These are phyloP conservation scores for Chlorops oryzae DNA, from an alignment of 1,140 invertebrate genomes.

Conservation along the genomic window DNA sequence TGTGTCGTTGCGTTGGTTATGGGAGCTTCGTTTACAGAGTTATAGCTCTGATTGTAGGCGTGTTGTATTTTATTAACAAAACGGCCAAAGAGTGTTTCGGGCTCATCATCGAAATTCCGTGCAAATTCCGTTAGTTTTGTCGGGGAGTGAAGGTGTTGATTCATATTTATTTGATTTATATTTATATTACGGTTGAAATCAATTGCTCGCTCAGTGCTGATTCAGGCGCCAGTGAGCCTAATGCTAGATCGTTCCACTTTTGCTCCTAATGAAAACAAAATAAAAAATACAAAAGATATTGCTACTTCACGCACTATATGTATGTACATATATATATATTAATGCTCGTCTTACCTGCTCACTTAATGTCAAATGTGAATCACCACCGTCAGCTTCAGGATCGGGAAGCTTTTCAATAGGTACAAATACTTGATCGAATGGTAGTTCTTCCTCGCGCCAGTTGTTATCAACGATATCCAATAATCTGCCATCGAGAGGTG, in stretches of 20 bases:
- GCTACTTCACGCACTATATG: too few relatives aligned
- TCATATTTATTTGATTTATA: slow-evolving; percentile 47
- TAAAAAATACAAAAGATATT: background rate
- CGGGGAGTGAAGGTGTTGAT: slow-evolving; percentile 62
- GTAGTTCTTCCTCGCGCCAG: slow-evolving; percentile 82
- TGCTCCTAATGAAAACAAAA: slow-evolving; percentile 52
- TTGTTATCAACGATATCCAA: slow-evolving; percentile 83
- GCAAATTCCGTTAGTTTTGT: slow-evolving; percentile 71
- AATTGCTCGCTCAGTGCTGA: slow-evolving; percentile 41
- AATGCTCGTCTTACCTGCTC: slow-evolving; percentile 72
- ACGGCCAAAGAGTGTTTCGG: slow-evolving; percentile 38
- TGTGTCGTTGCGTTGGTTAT: slow-evolving; percentile 16
- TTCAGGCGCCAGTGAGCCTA: slow-evolving; percentile 53
- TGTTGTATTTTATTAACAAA: slow-evolving; percentile 47
- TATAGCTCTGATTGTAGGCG: slow-evolving; percentile 46
- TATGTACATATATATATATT: too few relatives aligned
- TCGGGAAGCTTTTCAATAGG: slow-evolving; percentile 83
- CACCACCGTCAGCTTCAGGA: slow-evolving; percentile 88
- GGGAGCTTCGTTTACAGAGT: slow-evolving; percentile 43
- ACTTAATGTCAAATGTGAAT: slow-evolving; percentile 79
- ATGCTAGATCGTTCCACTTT: slow-evolving; percentile 78
- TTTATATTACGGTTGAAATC: slow-evolving; percentile 39
- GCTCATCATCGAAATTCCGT: slow-evolving; percentile 46
- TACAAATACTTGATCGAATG: slow-evolving; percentile 84
- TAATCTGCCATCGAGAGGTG: slow-evolving; percentile 64